These are phyloP conservation scores for Delia radicum DNA, from an alignment of 1,140 invertebrate genomes.

Conservation along the genomic window DNA sequence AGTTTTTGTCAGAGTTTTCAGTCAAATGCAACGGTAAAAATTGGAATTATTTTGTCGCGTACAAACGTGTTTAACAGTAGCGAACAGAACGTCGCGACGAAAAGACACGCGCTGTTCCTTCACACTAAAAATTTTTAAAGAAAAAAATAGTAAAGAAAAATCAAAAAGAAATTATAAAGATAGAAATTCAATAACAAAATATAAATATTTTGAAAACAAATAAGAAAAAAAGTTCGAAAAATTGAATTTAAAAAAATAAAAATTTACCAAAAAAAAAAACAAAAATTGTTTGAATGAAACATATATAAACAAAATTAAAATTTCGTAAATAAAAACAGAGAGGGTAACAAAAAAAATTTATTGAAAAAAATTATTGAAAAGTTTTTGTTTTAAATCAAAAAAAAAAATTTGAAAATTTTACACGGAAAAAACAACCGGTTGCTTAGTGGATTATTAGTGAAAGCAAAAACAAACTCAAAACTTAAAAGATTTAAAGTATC, in stretches of 20 bases:
- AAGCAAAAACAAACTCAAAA: too few species aligned
- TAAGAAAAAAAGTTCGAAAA: neutral
- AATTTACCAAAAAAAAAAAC: neutral
- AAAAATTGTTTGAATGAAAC: neutral
- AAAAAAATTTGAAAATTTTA: neutral
- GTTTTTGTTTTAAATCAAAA: neutral
- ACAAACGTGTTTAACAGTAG: slow-evolving; percentile 35
- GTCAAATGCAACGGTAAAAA: slow-evolving; percentile 22
- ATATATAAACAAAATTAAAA: neutral
- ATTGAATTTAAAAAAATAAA: neutral
- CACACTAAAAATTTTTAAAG: neutral
- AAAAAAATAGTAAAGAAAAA: neutral
- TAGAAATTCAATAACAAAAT: neutral
- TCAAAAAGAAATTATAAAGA: slow-evolving; percentile 8
- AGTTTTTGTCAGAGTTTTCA: neutral
- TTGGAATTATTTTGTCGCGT: slow-evolving; percentile 14
- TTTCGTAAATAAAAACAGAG: neutral
- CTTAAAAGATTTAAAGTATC: too few species aligned
- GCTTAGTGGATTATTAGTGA: too few species aligned
- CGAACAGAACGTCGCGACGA: slow-evolving; percentile 51
- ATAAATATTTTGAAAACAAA: neutral
- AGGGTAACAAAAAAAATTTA: neutral
- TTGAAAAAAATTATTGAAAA: neutral
- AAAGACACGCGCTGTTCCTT: slow-evolving; percentile 48
- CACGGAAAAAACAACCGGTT: too few species aligned